Percentiles rank a stretch among this genome's conserved stretches.
phyloP scores from a whole-genome alignment of 2,113 vertebrate species.

The Parus major region DNA sequence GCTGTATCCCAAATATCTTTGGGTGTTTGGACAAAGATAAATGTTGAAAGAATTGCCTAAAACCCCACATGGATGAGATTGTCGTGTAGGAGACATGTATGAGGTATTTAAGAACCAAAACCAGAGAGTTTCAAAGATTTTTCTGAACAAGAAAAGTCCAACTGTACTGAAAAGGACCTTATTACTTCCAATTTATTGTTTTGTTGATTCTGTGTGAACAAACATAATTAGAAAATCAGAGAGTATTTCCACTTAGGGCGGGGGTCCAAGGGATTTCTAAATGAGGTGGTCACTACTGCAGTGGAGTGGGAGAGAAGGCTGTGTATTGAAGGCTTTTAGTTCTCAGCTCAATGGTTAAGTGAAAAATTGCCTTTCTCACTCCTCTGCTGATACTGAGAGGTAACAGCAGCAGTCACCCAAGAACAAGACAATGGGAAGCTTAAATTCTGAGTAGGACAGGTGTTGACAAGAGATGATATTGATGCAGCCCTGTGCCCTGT shows the following conservation, averaged over 20 bases:
- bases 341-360: not conserved
- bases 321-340: not conserved
- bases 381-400: not conserved
- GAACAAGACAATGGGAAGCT: not conserved
- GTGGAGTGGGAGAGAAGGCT: not conserved
- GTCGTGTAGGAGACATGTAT: not conserved
- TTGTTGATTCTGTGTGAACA: fast-evolving
- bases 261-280: not conserved
- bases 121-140: not conserved
- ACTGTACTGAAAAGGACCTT: not conserved
- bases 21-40: not conserved
- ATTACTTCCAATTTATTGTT: not conserved
- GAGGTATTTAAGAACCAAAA: not conserved
- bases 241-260: not conserved
- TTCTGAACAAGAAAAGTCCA: not conserved
- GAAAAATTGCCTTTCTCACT: not conserved
- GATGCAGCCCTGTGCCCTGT: not conserved
- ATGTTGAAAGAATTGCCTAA: not conserved
- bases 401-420: not conserved
- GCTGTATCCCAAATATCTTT: not conserved
- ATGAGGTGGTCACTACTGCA: not conserved
- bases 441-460: not conserved
- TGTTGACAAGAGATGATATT: not conserved
- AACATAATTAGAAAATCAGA: not conserved
- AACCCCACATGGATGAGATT: fast-evolving